phyloP scores from a whole-genome alignment of 2,888 invertebrate genomes.

The Eupelmus urozonus region DNA sequence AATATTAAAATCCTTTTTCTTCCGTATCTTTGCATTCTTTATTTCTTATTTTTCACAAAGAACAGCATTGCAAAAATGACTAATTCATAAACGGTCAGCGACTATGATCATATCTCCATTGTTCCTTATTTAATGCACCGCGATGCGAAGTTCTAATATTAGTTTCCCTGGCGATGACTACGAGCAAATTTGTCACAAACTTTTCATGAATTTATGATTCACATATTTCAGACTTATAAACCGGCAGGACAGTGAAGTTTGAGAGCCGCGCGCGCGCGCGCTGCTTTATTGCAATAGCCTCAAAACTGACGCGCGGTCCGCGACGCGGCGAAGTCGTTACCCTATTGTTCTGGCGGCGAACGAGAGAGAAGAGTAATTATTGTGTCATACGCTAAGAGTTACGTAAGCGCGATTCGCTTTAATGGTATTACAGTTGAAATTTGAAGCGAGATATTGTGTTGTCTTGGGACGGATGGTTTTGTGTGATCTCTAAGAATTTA shows the following conservation, averaged over 20 bases:
- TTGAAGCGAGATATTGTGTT: too few relatives aligned
- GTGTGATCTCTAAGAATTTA: too few relatives aligned
- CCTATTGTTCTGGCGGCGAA: constrained; percentile 24
- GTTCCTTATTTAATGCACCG: background rate
- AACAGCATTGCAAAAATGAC: background rate
- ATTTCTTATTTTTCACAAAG: background rate
- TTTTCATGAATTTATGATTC: constrained; percentile 39
- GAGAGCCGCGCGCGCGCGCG: background rate
- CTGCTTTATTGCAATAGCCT: background rate
- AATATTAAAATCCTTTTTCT: too few relatives aligned
- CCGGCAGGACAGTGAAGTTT: background rate
- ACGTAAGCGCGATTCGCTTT: constrained; percentile 20
- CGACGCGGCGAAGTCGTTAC: constrained; percentile 9
- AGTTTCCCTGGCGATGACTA: background rate
- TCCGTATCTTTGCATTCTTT: background rate
- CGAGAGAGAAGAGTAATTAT: constrained; percentile 17
- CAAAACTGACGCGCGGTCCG: background rate
- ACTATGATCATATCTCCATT: background rate
- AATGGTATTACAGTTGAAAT: too few relatives aligned
- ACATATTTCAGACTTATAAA: background rate
- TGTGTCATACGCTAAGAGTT: constrained; percentile 3
- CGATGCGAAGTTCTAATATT: background rate
- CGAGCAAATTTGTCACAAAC: constrained; percentile 1
- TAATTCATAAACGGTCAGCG: background rate
- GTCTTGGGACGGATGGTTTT: too few relatives aligned